Conservation (phyloP, 2,888 invertebrate species). For the Lasioglossum zephyrum region DNA sequence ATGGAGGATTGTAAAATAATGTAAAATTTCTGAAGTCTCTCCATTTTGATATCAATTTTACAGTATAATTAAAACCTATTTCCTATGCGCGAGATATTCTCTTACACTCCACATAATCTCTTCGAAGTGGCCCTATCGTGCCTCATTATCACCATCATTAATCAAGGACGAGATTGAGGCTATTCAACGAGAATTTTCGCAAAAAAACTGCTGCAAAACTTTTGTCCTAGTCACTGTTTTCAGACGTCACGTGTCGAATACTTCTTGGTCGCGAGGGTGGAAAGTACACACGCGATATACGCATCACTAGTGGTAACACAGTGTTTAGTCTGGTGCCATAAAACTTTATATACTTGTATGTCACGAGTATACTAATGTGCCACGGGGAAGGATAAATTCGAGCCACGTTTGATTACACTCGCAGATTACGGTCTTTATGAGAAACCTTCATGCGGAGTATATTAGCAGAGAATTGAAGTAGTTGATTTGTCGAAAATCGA, state of each 20-base stretch:
- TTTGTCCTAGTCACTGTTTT: not conserved
- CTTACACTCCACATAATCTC: not conserved
- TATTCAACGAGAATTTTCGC: not conserved
- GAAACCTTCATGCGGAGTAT: not conserved
- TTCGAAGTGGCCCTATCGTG: not conserved
- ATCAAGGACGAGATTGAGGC: not conserved
- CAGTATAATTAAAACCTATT: not conserved
- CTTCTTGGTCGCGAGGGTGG: not conserved
- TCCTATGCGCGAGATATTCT: not conserved
- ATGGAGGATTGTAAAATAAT: not conserved
- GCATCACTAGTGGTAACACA: conserved; percentile 1
- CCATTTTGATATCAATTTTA: not conserved
- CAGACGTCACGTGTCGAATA: conserved; percentile 3
- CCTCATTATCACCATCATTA: not conserved
- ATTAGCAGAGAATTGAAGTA: not conserved
- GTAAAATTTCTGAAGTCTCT: not conserved
- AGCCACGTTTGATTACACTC: not conserved
- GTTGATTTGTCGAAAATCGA: not conserved
- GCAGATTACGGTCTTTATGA: not conserved
- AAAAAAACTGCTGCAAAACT: not conserved
- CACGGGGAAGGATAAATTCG: not conserved
- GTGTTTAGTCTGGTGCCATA: not conserved
- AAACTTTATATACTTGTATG: conserved; percentile 3
- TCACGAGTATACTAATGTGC: conserved; percentile 1
- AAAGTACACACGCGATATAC: conserved; percentile 3